Conservation (phyloP, 1,140 invertebrate genomes). For the Meloidogyne exigua region DNA sequence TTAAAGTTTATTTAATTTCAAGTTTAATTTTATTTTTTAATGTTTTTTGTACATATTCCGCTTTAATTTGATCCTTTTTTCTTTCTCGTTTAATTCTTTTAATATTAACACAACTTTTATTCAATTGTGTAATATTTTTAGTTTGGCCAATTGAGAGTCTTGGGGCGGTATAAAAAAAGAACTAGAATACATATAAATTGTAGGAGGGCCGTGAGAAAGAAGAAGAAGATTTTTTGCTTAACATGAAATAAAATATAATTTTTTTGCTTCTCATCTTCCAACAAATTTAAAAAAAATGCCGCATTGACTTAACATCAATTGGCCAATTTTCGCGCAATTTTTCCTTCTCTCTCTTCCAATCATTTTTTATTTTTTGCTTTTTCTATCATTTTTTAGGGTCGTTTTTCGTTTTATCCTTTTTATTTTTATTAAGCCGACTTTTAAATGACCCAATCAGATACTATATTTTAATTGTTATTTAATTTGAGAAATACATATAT, state of each 20-base stretch:
- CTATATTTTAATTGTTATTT: background rate
- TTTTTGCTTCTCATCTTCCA: background rate
- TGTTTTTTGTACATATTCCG: background rate
- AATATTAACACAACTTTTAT: background rate
- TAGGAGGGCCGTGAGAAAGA: background rate
- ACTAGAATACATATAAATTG: background rate
- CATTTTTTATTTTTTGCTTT: background rate
- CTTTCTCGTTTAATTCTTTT: background rate
- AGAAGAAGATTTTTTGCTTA: background rate
- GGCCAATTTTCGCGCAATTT: constrained; percentile 4
- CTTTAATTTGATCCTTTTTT: background rate
- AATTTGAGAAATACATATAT: background rate
- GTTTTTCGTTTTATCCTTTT: background rate
- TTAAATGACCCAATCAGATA: background rate
- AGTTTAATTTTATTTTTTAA: no score
- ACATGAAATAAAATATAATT: background rate
- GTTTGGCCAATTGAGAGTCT: background rate
- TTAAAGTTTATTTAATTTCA: no score
- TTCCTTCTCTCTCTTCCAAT: background rate
- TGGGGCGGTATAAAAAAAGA: background rate
- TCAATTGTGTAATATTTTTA: background rate
- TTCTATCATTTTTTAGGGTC: background rate
- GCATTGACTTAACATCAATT: background rate
- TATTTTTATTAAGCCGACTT: background rate
- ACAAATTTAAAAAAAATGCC: background rate